Base-by-base conservation (phyloP, 2,113 vertebrate genomes). In the Neoarius graeffei region DNA sequence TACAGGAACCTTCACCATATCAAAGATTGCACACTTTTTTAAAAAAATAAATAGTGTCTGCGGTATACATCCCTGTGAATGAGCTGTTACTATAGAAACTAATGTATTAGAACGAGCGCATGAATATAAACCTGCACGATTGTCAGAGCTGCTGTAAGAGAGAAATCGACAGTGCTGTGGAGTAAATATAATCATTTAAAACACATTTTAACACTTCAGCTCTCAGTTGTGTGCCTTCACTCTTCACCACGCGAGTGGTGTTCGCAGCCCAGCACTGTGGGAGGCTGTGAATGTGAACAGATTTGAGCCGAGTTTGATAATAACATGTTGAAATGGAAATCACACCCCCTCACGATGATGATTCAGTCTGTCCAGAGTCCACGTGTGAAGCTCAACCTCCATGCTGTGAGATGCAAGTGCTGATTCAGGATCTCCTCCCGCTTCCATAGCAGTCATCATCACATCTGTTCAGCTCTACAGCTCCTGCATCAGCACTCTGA, bases 401-500 rank as follows among this genome's bases (percentile, higher is more conserved):
- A 10, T 11, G 56, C 79, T 59, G 77, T 8, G 48, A 48, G 35
- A 48, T 3, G 23, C 4, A 52, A 59, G 69, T n/a, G 69, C 69
- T 17, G 84, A 74, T 71, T 42, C 52, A 54, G 82, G 3, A 54
- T 69, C 64, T 80, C n/a, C 60, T 86, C n/a, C 85, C 74, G 52
- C 66, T 23, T 17, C 25, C 42, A 7, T 56, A 50, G 57, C n/a
- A 42, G 2, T 25, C 20, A 25, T 10, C 14, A 27, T 64, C 74
- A 20, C 20, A 20, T 64, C 62, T 59, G 50, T 35, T 56, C 4
- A 7, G 50, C 42, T 60, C 73, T 25, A 52, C 15, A 9, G 64
- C 56, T 66, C 66, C 54, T n/a, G 25, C 64, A 50, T 82, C 79
- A 82, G 86, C 86, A 87, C 66, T 73, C 50, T n/a, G 64, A 81